phyloP scores from a whole-genome alignment of 2,113 vertebrate genomes.

The Petromus typicus region DNA sequence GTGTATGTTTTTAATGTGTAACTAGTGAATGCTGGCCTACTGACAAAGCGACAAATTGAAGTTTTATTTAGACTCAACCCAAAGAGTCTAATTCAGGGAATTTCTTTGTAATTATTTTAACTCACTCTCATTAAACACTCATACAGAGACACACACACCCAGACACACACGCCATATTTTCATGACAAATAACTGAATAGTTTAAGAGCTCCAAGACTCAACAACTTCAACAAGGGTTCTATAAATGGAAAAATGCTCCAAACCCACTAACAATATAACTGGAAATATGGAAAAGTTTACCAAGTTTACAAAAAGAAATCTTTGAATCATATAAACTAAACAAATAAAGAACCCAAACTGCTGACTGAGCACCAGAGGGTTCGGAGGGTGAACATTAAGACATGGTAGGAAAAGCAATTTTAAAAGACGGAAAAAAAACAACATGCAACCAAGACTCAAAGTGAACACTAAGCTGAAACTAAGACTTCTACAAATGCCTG shows the following conservation, averaged over 20 bases:
- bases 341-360: conserved; percentile 75
- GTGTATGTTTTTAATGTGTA: conserved; percentile 61
- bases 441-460: background rate
- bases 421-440: background rate
- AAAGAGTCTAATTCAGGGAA: conserved; percentile 66
- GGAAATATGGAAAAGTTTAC: conserved; percentile 84
- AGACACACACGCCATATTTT: conserved; percentile 38
- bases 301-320: conserved; percentile 81
- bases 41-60: conserved; percentile 62
- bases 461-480: conserved; percentile 43
- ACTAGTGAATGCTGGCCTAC: background rate
- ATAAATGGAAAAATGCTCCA: conserved; percentile 81
- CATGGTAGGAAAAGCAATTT: conserved; percentile 60
- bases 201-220: conserved; percentile 75
- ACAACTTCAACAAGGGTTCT: conserved; percentile 74
- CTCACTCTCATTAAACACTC: conserved; percentile 61
- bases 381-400: conserved; percentile 32
- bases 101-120: conserved; percentile 70
- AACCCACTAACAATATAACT: conserved; percentile 82
- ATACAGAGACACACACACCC: background rate
- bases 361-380: conserved; percentile 66
- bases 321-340: conserved; percentile 78
- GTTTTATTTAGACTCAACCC: conserved; percentile 58
- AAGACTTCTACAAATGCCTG: background rate
- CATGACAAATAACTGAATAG: conserved; percentile 67